Conservation (phyloP, 2,888 invertebrate genomes). For the Dorcus parallelipipedus region DNA sequence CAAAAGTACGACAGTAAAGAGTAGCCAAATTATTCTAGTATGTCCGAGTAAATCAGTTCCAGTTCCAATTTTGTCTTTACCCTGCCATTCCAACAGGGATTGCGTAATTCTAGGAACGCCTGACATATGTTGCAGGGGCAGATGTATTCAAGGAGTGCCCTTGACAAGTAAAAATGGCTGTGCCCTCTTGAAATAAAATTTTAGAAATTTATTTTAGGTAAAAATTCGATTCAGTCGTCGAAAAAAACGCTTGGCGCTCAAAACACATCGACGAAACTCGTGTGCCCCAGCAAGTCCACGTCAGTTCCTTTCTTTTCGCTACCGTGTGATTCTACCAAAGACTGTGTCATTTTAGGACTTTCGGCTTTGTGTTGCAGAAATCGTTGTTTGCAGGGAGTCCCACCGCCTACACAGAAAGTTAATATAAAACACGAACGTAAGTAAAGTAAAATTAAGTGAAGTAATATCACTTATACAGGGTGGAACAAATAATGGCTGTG, state of each 20-base stretch:
- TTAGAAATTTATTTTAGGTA: slow-evolving; percentile 2
- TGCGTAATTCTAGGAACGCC: slow-evolving; percentile 51
- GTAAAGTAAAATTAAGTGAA: neutral
- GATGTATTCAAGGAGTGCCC: slow-evolving; percentile 16
- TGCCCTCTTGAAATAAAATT: neutral
- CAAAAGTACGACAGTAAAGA: slow-evolving; percentile 5
- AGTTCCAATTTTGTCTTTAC: slow-evolving; percentile 34
- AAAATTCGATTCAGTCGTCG: slow-evolving; percentile 5
- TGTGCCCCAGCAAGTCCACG: too few species aligned
- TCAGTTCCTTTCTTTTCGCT: slow-evolving; percentile 50
- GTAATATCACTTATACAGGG: too few species aligned
- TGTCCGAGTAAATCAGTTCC: slow-evolving; percentile 16
- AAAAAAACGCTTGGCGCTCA: too few species aligned
- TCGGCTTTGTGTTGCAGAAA: slow-evolving; percentile 55
- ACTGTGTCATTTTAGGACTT: slow-evolving; percentile 54
- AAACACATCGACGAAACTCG: too few species aligned
- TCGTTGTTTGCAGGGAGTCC: slow-evolving; percentile 53
- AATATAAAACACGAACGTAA: slow-evolving; percentile 28
- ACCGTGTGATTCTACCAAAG: slow-evolving; percentile 52
- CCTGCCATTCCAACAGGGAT: slow-evolving; percentile 53
- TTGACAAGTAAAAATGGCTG: slow-evolving; percentile 8
- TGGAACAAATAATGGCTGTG: too few species aligned
- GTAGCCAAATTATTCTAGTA: neutral
- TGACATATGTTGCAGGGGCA: slow-evolving; percentile 10
- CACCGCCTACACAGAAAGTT: slow-evolving; percentile 38